Percentiles rank a stretch among this genome's conserved stretches.
Evolutionary conservation across 2,797 vertebrate species (phyloP).

Genomic region (Galago senegalensis): DNA sequence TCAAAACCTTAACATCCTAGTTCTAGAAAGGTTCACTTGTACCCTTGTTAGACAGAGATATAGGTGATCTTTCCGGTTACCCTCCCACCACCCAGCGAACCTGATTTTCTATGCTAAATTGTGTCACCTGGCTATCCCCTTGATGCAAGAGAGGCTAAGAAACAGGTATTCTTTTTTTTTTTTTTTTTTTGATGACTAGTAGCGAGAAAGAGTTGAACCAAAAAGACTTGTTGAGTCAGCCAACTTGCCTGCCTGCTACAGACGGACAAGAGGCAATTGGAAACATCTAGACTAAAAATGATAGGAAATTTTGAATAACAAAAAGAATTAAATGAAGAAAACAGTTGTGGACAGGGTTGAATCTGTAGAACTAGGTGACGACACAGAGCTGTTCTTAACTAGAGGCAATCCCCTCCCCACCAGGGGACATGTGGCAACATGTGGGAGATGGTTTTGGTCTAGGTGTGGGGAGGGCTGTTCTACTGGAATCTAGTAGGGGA

Average conservation of each 20-base stretch:
- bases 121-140: neutral
- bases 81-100: too few relatives aligned
- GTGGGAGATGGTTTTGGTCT: neutral
- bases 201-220: neutral
- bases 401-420: neutral
- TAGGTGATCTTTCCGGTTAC: too few relatives aligned
- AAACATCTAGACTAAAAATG: neutral
- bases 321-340: neutral
- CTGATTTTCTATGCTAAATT: neutral
- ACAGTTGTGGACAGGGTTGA: neutral
- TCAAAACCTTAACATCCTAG: too few relatives aligned
- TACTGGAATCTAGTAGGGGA: neutral
- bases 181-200: neutral
- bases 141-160: neutral
- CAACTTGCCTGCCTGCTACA: neutral
- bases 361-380: neutral
- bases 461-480: neutral
- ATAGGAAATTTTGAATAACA: neutral
- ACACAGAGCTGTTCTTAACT: neutral
- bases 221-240: neutral
- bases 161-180: neutral
- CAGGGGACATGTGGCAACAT: neutral
- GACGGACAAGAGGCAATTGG: neutral
- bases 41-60: too few relatives aligned
- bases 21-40: too few relatives aligned